Percentiles rank a stretch among this genome's conserved stretches.
phyloP scores from a whole-genome alignment of 2,113 vertebrate species.

The Ovis canadensis region DNA sequence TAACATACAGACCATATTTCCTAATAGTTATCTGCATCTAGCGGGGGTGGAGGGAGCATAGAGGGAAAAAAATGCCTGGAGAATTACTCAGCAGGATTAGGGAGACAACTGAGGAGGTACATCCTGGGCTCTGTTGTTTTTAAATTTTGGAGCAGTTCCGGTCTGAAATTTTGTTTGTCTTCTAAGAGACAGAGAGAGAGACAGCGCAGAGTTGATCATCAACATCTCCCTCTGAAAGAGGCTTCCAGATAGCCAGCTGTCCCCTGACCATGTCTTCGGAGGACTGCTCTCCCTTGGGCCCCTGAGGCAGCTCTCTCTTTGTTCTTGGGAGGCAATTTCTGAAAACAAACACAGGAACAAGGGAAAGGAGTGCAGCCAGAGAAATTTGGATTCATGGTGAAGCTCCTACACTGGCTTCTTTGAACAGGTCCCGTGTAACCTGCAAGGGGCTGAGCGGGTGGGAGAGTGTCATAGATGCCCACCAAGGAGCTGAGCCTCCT shows the following conservation, averaged over 20 bases:
- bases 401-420: neutral
- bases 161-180: neutral
- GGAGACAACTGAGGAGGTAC: neutral
- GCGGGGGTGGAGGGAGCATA: neutral
- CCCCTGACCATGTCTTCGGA: neutral
- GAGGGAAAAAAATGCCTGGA: neutral
- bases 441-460: neutral
- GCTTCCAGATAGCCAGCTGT: neutral
- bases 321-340: neutral
- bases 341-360: neutral
- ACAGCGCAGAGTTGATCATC: neutral
- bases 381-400: accelerated
- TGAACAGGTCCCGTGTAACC: neutral
- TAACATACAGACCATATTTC: neutral
- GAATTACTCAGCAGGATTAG: neutral
- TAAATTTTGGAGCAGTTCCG: neutral
- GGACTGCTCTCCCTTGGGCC: neutral
- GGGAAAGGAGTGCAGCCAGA: neutral
- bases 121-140: neutral
- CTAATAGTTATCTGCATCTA: neutral
- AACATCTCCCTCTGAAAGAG: neutral
- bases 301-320: neutral
- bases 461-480: neutral
- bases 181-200: neutral
- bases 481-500: neutral